phyloP scores from a whole-genome alignment of 1,140 invertebrate species.

The Theocolax elegans region DNA sequence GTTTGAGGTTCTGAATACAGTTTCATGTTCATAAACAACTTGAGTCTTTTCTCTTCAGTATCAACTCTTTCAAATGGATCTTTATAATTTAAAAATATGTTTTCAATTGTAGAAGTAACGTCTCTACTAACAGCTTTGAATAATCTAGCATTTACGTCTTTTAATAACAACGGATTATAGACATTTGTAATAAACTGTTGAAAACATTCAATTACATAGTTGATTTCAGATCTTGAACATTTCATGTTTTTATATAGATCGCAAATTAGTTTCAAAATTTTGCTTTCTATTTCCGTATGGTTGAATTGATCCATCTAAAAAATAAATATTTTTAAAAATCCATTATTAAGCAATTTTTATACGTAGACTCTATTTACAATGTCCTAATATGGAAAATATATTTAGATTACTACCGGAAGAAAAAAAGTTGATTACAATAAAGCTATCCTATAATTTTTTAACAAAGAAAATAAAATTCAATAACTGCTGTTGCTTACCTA shows the following conservation, averaged over 20 bases:
- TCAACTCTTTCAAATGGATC: background rate
- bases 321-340: too few relatives aligned
- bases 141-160: background rate
- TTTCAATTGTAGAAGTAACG: background rate
- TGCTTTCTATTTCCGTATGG: background rate
- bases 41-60: background rate
- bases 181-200: background rate
- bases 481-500: too few relatives aligned
- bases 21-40: background rate
- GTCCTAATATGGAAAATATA: too few relatives aligned
- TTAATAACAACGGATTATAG: slow-evolving; percentile 2
- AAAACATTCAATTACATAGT: background rate
- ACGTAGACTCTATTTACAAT: too few relatives aligned
- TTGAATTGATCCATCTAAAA: too few relatives aligned
- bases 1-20: background rate
- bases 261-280: background rate
- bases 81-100: background rate
- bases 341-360: too few relatives aligned
- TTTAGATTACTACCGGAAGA: too few relatives aligned
- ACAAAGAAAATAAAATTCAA: too few relatives aligned
- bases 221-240: background rate
- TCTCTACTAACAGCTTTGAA: background rate
- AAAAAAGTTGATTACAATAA: too few relatives aligned
- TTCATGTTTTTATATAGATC: background rate
- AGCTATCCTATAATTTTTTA: too few relatives aligned